Evolutionary conservation across 2,113 vertebrate genomes (phyloP).

Genomic region (Sylvietta virens): DNA sequence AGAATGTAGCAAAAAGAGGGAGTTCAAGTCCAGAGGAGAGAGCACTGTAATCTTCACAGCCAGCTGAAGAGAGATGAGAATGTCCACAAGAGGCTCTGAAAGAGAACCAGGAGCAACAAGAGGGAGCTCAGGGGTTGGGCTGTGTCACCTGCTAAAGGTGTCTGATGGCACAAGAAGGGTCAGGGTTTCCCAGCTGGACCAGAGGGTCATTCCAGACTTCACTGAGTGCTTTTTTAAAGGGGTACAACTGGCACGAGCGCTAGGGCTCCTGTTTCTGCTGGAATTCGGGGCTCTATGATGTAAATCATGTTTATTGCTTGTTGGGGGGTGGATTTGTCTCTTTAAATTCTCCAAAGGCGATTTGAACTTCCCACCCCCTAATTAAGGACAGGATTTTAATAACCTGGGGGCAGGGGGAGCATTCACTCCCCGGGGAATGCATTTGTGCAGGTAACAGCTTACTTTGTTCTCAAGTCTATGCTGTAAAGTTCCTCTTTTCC

Average conservation of each 20-base stretch:
- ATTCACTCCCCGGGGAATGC: rapidly evolving
- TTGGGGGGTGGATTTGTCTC: background rate
- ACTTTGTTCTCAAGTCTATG: rapidly evolving
- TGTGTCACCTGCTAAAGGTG: background rate
- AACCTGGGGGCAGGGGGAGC: rapidly evolving
- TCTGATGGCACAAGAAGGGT: background rate
- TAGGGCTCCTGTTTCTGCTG: rapidly evolving
- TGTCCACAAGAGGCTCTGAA: background rate
- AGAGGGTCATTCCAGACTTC: background rate
- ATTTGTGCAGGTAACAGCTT: background rate
- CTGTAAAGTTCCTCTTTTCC: background rate
- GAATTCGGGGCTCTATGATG: background rate
- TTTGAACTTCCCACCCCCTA: background rate
- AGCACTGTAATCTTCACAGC: background rate
- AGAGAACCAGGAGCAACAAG: background rate
- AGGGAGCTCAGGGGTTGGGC: background rate
- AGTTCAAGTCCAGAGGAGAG: background rate
- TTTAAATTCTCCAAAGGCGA: background rate
- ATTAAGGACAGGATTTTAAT: background rate
- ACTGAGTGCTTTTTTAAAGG: rapidly evolving
- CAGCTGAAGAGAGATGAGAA: background rate
- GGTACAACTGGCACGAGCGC: background rate
- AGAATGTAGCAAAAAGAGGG: background rate
- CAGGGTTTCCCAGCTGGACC: background rate
- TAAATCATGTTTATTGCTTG: background rate